Conservation (phyloP, 2,888 invertebrate genomes). For the Drosophila sordidapex region DNA sequence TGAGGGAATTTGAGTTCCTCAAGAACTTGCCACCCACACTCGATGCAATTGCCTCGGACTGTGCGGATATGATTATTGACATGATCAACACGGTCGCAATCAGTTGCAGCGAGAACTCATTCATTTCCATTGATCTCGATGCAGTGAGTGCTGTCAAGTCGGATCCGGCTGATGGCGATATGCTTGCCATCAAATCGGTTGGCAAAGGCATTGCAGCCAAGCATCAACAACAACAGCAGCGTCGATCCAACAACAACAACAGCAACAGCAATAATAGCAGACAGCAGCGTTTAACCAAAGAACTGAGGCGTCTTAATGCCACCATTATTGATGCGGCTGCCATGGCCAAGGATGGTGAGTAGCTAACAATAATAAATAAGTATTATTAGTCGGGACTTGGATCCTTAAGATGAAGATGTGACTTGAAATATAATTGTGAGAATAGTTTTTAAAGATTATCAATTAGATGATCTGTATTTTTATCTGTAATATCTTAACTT, state of each 20-base stretch:
- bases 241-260: background rate
- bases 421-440: background rate
- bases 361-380: background rate
- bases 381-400: background rate
- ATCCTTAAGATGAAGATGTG: background rate
- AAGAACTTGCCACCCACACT: conserved; percentile 43
- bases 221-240: conserved; percentile 5
- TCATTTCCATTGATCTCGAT: conserved; percentile 81
- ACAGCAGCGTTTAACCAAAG: conserved; percentile 84
- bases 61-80: conserved; percentile 85
- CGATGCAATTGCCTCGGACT: conserved; percentile 52
- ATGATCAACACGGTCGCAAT: conserved; percentile 88
- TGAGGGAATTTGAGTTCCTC: conserved; percentile 76
- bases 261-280: conserved; percentile 50
- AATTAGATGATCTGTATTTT: background rate
- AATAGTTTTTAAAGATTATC: background rate
- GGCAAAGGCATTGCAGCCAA: conserved; percentile 25
- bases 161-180: conserved; percentile 15
- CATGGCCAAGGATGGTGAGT: conserved; percentile 72
- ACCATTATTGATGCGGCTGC: conserved; percentile 87
- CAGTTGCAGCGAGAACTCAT: conserved; percentile 86
- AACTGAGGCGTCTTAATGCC: conserved; percentile 88
- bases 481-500: background rate
- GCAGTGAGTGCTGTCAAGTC: conserved; percentile 36
- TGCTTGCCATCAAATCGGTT: conserved; percentile 1